These are phyloP conservation scores for Aelia acuminata DNA, from an alignment of 2,888 invertebrate species.

Conservation along the genomic window DNA sequence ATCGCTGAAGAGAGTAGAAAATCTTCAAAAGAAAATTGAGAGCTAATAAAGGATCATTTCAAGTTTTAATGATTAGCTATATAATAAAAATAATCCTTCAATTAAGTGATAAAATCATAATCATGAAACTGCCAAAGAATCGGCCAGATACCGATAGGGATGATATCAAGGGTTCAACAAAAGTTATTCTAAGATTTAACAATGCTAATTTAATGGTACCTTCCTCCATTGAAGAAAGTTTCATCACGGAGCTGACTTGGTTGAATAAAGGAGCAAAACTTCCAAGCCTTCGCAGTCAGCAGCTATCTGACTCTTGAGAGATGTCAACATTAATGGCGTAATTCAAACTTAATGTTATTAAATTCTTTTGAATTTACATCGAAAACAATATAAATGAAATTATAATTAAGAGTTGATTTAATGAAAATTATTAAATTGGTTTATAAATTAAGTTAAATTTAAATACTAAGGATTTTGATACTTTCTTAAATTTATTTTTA, in stretches of 20 bases:
- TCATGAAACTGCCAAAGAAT: not conserved
- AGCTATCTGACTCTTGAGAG: not conserved
- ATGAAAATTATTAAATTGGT: too few relatives aligned
- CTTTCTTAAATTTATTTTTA: too few relatives aligned
- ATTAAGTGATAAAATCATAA: not conserved
- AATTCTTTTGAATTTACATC: not conserved
- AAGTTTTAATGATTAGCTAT: too few relatives aligned
- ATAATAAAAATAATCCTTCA: not conserved
- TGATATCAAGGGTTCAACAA: not conserved
- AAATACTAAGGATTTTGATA: too few relatives aligned
- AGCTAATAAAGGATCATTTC: too few relatives aligned
- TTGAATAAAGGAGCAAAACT: not conserved
- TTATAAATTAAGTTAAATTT: too few relatives aligned
- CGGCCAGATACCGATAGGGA: not conserved
- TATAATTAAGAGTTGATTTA: too few relatives aligned
- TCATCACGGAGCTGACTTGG: not conserved
- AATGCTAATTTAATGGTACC: not conserved
- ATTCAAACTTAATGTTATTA: not conserved
- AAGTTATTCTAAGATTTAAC: not conserved
- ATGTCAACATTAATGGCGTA: not conserved
- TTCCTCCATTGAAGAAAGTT: not conserved
- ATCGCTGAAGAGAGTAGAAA: too few relatives aligned
- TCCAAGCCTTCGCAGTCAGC: not conserved
- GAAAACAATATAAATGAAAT: too few relatives aligned
- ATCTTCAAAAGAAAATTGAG: too few relatives aligned